phyloP scores from a whole-genome alignment of 2,113 vertebrate species.

The Rhinogobius similis region DNA sequence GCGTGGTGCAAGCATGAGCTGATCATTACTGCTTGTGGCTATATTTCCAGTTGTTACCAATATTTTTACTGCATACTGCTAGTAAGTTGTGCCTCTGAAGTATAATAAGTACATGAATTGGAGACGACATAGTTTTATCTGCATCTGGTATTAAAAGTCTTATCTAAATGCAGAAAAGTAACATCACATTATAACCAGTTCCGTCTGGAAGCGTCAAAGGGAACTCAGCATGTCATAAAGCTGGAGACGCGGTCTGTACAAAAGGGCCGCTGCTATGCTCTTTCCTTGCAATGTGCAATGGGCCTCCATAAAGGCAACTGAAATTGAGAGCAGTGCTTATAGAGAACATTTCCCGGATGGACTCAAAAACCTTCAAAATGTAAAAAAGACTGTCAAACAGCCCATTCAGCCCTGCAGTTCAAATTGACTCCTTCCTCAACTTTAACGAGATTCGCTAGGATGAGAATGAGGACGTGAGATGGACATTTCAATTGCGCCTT shows the following conservation, averaged over 20 bases:
- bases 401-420: constrained; percentile 33
- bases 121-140: constrained; percentile 11
- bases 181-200: constrained; percentile 51
- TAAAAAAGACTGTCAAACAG: constrained; percentile 44
- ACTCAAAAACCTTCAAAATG: constrained; percentile 40
- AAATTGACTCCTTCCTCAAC: constrained; percentile 49
- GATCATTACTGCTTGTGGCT: too few species aligned
- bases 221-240: constrained; percentile 47
- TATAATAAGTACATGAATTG: constrained; percentile 9
- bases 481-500: constrained; percentile 25
- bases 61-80: background rate
- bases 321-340: constrained; percentile 49
- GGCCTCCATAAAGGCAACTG: constrained; percentile 36
- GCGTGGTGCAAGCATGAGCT: too few species aligned
- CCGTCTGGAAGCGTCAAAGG: constrained; percentile 35
- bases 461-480: constrained; percentile 23
- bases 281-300: constrained; percentile 39
- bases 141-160: constrained; percentile 35
- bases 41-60: background rate
- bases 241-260: constrained; percentile 30
- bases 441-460: constrained; percentile 29
- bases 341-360: constrained; percentile 42
- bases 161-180: constrained; percentile 30
- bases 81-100: background rate
- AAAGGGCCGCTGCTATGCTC: constrained; percentile 37